Conservation (phyloP, 1,140 invertebrate species). For the Diprion similis region DNA sequence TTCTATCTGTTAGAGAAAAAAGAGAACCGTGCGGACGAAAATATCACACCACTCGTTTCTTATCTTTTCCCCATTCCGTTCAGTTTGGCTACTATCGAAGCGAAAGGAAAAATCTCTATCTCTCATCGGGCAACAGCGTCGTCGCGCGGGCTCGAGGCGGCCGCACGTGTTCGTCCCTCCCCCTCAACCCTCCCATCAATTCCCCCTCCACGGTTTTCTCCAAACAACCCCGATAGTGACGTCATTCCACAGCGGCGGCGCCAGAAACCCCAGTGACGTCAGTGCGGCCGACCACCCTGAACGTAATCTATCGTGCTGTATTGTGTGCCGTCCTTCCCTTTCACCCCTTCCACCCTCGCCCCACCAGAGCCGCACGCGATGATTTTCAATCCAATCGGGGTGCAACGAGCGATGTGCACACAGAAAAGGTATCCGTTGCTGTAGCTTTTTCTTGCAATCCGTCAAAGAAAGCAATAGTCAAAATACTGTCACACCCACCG, state of each 20-base stretch:
- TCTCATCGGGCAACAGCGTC: not conserved
- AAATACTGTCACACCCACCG: too few relatives aligned
- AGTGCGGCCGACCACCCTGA: not conserved
- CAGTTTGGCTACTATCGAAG: too few relatives aligned
- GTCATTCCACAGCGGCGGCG: not conserved
- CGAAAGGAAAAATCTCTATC: too few relatives aligned
- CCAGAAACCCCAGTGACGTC: slow-evolving; percentile 4
- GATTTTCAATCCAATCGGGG: too few relatives aligned
- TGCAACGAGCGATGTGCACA: too few relatives aligned
- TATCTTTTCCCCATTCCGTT: too few relatives aligned
- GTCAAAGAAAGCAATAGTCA: too few relatives aligned
- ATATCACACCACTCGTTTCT: too few relatives aligned
- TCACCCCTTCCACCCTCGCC: slow-evolving; percentile 10
- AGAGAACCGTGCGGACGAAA: too few relatives aligned
- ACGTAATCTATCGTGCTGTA: not conserved
- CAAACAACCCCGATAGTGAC: not conserved
- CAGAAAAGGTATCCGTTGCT: too few relatives aligned
- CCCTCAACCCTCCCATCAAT: slow-evolving; percentile 11
- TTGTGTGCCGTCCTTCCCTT: not conserved
- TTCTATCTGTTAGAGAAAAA: too few relatives aligned
- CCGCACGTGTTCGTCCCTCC: not conserved
- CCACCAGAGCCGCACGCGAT: not conserved
- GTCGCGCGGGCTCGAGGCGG: not conserved
- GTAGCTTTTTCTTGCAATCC: too few relatives aligned
- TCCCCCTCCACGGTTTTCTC: not conserved